These are phyloP conservation scores for Alcedo atthis DNA, from an alignment of 2,797 vertebrate species.

Conservation along the genomic window DNA sequence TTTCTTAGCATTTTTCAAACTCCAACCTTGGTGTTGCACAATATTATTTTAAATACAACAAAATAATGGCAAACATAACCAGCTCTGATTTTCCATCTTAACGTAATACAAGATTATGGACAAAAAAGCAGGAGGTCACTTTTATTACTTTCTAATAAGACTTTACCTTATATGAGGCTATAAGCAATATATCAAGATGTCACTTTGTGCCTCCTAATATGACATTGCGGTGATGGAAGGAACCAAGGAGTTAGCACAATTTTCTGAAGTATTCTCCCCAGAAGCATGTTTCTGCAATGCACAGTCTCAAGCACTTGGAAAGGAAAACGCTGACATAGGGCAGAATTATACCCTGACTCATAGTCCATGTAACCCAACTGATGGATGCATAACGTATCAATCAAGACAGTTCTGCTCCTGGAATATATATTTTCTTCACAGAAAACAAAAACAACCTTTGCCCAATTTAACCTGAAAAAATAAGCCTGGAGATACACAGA, in stretches of 20 bases:
- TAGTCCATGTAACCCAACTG: constrained; percentile 56
- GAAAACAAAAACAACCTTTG: not conserved
- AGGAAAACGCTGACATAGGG: constrained; percentile 48
- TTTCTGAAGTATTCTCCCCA: constrained; percentile 71
- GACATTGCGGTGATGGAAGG: constrained; percentile 74
- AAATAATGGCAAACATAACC: constrained; percentile 63
- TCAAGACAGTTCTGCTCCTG: constrained; percentile 56
- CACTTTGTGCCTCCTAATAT: constrained; percentile 75
- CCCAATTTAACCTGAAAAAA: constrained; percentile 24
- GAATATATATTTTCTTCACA: constrained; percentile 41
- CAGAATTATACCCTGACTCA: constrained; percentile 71
- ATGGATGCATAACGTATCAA: constrained; percentile 64
- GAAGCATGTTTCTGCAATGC: constrained; percentile 63
- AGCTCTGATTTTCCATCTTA: constrained; percentile 62
- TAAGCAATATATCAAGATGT: constrained; percentile 74
- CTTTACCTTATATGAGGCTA: constrained; percentile 74
- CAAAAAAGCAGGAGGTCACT: constrained; percentile 68
- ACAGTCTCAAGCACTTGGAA: constrained; percentile 37
- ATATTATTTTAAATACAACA: constrained; percentile 59
- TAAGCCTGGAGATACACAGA: not conserved
- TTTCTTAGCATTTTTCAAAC: constrained; percentile 67
- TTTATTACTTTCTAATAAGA: constrained; percentile 77
- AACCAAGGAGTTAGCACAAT: constrained; percentile 70
- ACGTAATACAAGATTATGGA: constrained; percentile 57
- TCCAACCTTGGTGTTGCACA: constrained; percentile 50